Base-by-base conservation (phyloP, 2,888 invertebrate species). In the Cerastis rubricosa region DNA sequence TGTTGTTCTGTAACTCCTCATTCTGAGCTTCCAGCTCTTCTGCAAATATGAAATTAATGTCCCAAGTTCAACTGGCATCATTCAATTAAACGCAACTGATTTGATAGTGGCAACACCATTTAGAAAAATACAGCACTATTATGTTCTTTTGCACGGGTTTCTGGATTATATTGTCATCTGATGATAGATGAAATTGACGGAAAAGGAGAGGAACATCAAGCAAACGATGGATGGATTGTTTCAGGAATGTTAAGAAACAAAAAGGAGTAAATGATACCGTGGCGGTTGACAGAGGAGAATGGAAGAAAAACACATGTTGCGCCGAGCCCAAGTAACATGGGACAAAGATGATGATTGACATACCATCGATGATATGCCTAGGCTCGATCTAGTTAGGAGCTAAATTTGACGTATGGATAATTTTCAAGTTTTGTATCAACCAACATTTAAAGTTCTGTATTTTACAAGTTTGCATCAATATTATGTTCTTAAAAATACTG, bases 1-100 rank as follows among this genome's bases (percentile, higher is more conserved):
- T 98, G 92, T 98, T 98, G 89, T 97, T 97, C 91, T 96, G 90
- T 29, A 97, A 79, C 85, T 97, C 96, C 61, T 97, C 96, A 57
- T 92, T 95, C 61, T 95, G 96, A 7, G 95, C 95, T 85, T 97
- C 96, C 35, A 97, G 85, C 67, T 97, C 97, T 82, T 97, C 97
- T 97, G 92, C n/a, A 81, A 83, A 57, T 40, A 69, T 3, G 8
- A 22, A 72, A 45, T 22, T 0, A 66, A 51, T 29, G 29, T 1
- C 1, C 7, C 14, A 17, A 69, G 12, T 45, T 59, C 25, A 81
- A 64, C 29, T 40, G 49, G 0, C 14, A 25, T 72, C 49, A 43
- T 51, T n/a, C 51, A 22, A 51, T 22, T n/a, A 51, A 22, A 3
- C n/a, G n/a, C 22, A 22, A 51, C 9, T 51, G 11, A 51, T 51